phyloP scores from a whole-genome alignment of 2,888 invertebrate genomes.

The Leucania comma region DNA sequence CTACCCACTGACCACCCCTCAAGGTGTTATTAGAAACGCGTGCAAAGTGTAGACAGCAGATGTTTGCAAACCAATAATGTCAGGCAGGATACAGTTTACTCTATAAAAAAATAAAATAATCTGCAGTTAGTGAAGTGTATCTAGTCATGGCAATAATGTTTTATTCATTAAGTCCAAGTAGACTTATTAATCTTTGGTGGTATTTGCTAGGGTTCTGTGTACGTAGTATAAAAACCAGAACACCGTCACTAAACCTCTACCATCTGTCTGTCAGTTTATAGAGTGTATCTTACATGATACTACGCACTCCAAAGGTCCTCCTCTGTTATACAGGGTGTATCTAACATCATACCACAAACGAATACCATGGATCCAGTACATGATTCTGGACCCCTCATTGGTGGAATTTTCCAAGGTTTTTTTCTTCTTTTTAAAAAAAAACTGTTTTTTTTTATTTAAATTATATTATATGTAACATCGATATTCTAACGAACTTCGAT shows the following conservation, averaged over 20 bases:
- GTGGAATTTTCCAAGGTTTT: no score
- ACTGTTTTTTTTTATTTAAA: no score
- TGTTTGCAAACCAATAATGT: slow-evolving; percentile 74
- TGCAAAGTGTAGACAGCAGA: slow-evolving; percentile 81
- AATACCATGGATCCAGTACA: no score
- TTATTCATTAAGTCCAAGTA: not conserved
- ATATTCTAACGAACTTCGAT: no score
- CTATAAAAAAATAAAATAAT: slow-evolving; percentile 9
- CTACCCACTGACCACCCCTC: slow-evolving; percentile 58
- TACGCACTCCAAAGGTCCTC: no score
- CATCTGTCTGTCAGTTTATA: not conserved
- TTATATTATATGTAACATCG: no score
- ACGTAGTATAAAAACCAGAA: not conserved
- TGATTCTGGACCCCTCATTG: no score
- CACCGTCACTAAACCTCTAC: not conserved
- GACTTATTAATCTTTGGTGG: not conserved
- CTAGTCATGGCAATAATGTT: not conserved
- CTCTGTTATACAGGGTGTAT: no score
- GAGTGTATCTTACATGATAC: no score
- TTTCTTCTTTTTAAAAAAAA: no score
- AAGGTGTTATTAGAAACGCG: slow-evolving; percentile 71
- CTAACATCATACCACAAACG: no score
- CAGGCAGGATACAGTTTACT: slow-evolving; percentile 63
- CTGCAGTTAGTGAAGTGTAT: slow-evolving; percentile 30
- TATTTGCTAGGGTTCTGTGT: not conserved